Base-by-base conservation (phyloP, 2,797 vertebrate genomes). In the Sardinella longiceps region DNA sequence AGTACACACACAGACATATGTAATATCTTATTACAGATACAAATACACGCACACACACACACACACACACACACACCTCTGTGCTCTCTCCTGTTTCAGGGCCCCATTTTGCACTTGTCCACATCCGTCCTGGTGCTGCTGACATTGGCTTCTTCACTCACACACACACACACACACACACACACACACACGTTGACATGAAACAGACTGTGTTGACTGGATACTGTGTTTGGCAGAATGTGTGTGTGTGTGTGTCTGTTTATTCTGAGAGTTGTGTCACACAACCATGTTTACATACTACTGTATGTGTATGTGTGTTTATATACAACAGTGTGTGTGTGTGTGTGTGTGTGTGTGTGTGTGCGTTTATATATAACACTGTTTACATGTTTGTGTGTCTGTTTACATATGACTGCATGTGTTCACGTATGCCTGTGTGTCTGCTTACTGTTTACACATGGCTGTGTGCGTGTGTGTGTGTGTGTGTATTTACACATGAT, bases 111-210 rank as follows among this genome's bases (percentile, higher is more conserved):
- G 37, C 66, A 74, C 33, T 3, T 74, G 30, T 37, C 5, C 66
- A 74, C 37, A 74, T 5, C 0, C 33, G 30, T 74, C 66, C 66
- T 74, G 66, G 66, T 74, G 66, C 66, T 74, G 66, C 66, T 15
- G 33, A 74, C 30, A 70, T 70, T 15, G 4, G 25, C 63, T 70
- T 70, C 63, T 70, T 25, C 30, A 30, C 12, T 15, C 30, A 70
- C 30, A 33, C 30, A 7, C 33, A 83, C 53, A 37, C 84, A 87
- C 88, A 50, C 46, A 1, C 1, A n/a, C 20, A 58, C 20, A n/a
- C n/a, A 11, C n/a, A 83, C 53, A 43, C 84, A 85, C 87, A 51
- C 11, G 20, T 5, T 56, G 5, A 56, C 4, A n/a, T 56, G 53
- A 56, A 56, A 7, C 20, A 56, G 5, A 23, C 23, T 56, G 53